phyloP scores from a whole-genome alignment of 1,140 invertebrate genomes.

The Oryctes rhinoceros region DNA sequence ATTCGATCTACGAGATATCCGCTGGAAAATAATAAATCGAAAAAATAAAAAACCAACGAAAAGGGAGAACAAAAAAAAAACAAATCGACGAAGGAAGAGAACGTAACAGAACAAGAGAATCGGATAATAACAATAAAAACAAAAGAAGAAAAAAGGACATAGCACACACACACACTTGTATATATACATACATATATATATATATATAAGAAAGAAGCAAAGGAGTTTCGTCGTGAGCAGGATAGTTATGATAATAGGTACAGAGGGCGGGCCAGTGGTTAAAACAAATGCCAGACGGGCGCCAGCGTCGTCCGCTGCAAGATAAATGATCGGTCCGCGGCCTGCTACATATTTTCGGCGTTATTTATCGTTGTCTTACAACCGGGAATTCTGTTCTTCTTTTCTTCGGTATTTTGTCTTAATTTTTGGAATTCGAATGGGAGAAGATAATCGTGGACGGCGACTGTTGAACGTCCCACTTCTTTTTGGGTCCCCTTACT shows the following conservation, averaged over 20 bases:
- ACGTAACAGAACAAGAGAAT: no score
- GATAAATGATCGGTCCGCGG: constrained; percentile 52
- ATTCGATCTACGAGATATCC: no score
- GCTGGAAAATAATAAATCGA: background rate
- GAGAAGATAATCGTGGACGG: no score
- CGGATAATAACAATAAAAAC: background rate
- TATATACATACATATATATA: no score
- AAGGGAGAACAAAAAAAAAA: background rate
- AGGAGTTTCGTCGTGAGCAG: constrained; percentile 16
- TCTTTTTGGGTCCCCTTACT: no score
- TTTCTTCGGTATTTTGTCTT: constrained; percentile 43
- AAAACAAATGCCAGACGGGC: constrained; percentile 57
- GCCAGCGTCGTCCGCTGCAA: constrained; percentile 52
- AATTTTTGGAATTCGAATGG: constrained; percentile 39
- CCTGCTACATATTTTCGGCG: constrained; percentile 43
- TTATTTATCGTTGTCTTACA: constrained; percentile 44
- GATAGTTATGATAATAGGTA: constrained; percentile 56
- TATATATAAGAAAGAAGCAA: background rate
- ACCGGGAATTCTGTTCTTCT: constrained; percentile 39
- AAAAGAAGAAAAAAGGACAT: background rate
- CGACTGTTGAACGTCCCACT: no score
- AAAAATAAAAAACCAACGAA: background rate
- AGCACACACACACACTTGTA: background rate
- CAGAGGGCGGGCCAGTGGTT: constrained; percentile 55
- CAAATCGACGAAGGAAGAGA: background rate